These are phyloP conservation scores for Metopia argyrocephala DNA, from an alignment of 2,888 invertebrate species.

Conservation along the genomic window DNA sequence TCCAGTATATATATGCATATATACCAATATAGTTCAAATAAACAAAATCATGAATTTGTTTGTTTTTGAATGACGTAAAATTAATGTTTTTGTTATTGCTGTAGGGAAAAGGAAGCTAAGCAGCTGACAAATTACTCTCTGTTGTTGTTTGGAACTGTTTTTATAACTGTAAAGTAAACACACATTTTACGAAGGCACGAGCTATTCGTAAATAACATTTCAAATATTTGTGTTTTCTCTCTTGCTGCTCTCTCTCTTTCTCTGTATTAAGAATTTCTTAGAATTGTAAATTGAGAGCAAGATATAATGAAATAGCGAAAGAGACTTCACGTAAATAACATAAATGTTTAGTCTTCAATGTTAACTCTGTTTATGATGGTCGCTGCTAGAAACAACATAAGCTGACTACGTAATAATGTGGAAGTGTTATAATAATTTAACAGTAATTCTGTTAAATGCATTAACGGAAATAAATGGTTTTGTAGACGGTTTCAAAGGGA, in stretches of 20 bases:
- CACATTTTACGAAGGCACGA: slow-evolving; percentile 57
- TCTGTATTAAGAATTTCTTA: not conserved
- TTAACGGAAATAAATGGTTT: not conserved
- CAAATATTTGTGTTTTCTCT: slow-evolving; percentile 12
- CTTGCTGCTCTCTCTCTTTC: not conserved
- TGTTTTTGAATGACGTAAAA: too few species aligned
- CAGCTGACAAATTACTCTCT: too few species aligned
- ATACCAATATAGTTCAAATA: not conserved
- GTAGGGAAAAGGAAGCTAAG: too few species aligned
- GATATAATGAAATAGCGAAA: not conserved
- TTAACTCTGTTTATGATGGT: slow-evolving; percentile 1
- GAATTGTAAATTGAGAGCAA: slow-evolving; percentile 9
- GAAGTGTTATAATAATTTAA: slow-evolving; percentile 33
- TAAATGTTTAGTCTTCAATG: slow-evolving; percentile 3
- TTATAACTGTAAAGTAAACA: slow-evolving; percentile 51
- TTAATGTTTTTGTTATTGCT: slow-evolving; percentile 9
- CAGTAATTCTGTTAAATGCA: slow-evolving; percentile 6
- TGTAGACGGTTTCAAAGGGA: not conserved
- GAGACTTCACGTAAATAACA: not conserved
- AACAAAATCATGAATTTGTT: not conserved
- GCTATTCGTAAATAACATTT: slow-evolving; percentile 32
- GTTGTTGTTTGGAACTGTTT: not conserved
- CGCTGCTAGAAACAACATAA: slow-evolving; percentile 5
- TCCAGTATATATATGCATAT: too few species aligned
- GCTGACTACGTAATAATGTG: not conserved